phyloP scores from a whole-genome alignment of 2,888 invertebrate species.

The Cantharis rufa region DNA sequence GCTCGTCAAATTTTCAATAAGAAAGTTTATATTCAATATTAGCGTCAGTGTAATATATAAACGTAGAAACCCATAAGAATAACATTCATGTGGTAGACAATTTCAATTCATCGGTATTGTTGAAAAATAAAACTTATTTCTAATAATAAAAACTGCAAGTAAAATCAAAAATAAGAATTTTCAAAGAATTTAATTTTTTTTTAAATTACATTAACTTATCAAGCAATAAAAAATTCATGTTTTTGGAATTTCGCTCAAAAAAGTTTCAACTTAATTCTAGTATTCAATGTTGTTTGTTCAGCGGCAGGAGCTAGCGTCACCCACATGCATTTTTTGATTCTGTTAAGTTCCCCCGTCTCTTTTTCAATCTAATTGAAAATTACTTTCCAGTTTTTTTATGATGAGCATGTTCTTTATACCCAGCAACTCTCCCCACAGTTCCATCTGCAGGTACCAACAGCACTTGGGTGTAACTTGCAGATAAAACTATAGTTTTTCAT shows the following conservation, averaged over 20 bases:
- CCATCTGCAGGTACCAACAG: not conserved
- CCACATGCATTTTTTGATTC: not conserved
- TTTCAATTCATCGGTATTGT: not conserved
- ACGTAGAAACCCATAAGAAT: too few species aligned
- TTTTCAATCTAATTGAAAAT: not conserved
- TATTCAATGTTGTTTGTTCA: not conserved
- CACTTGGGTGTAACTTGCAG: not conserved
- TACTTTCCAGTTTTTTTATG: not conserved
- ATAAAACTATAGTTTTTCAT: not conserved
- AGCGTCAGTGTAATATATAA: too few species aligned
- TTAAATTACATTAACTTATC: not conserved
- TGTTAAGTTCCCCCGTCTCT: not conserved
- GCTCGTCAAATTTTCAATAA: too few species aligned
- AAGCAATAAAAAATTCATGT: not conserved
- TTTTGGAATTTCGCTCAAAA: not conserved
- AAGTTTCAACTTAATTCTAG: not conserved
- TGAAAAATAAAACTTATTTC: not conserved
- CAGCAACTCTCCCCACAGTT: not conserved
- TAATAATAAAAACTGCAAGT: not conserved
- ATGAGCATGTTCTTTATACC: not conserved
- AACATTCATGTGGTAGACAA: too few species aligned
- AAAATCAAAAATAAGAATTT: not conserved
- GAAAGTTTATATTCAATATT: too few species aligned
- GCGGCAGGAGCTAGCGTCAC: not conserved
- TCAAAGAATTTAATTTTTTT: not conserved